Conservation (phyloP, 1,140 invertebrate genomes). For the Drosophila repletoides region DNA sequence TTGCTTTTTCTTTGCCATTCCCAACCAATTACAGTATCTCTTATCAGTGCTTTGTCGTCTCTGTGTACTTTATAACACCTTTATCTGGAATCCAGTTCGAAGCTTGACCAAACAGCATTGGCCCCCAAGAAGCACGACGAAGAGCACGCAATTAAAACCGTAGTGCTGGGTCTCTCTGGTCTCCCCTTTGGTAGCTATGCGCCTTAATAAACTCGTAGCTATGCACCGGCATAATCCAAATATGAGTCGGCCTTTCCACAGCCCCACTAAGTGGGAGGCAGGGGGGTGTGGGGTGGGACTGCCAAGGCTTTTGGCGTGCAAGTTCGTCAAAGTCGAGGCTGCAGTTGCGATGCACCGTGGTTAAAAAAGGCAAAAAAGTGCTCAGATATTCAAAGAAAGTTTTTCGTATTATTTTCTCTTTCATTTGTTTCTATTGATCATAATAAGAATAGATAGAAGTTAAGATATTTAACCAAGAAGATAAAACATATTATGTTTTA, state of each 20-base stretch:
- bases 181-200: slow-evolving; percentile 2
- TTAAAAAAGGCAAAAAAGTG: neutral
- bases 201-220: slow-evolving; percentile 6
- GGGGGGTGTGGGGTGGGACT: neutral
- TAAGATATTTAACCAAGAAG: neutral
- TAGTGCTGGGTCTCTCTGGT: neutral
- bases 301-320: slow-evolving; percentile 23
- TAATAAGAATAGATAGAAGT: neutral
- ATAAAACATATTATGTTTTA: neutral
- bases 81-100: neutral
- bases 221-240: slow-evolving; percentile 22
- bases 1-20: neutral
- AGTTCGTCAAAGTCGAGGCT: slow-evolving; percentile 50
- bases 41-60: slow-evolving; percentile 1
- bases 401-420: no score
- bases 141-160: neutral
- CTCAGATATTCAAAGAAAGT: neutral
- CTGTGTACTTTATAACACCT: neutral
- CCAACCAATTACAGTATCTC: neutral
- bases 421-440: no score
- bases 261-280: neutral
- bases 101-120: neutral
- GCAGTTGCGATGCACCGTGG: slow-evolving; percentile 17
- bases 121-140: neutral
- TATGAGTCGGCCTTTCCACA: slow-evolving; percentile 4